Base-by-base conservation (phyloP, 2,797 vertebrate species). In the Sebastes hubbsi region DNA sequence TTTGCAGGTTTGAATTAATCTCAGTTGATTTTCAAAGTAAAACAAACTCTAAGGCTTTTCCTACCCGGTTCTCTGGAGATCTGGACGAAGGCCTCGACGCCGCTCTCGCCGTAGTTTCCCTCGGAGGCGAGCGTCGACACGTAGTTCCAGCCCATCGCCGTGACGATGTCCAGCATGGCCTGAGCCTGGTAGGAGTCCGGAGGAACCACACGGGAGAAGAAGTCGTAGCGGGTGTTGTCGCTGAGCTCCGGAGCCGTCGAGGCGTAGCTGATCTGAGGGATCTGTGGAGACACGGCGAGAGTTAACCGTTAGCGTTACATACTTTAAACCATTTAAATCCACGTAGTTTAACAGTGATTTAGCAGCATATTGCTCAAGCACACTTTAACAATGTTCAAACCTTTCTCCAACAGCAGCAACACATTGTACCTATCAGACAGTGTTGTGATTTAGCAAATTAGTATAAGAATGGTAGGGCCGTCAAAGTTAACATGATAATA, bases 251-350 rank as follows among this genome's bases (percentile, higher is more conserved):
- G 98, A 46, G 98, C 98, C 64, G 98, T 99, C 29, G 98, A 99
- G 89, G 98, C 98, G 92, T 99, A 99, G 96, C 98, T 99, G 94
- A 99, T 96, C 96, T 99, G 98, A 96, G 98, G 98, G 92, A 99
- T 99, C 98, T 99, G 95, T 49, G 92, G 93, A 92, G 12, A 92
- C 20, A 78, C 0, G 4, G 10, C 9, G 12, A 58, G 7, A 1
- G 32, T 59, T 34, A 30, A 52, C 4, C 0, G 49, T 78, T 55
- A 76, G 4, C 18, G 10, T 55, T n/a, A 18, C 18, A 18, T 49
- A 42, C 46, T 49, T 49, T 49, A 20, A 20, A 60, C 13, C n/a
- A 29, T 4, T 29, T 9, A 18, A 5, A 59, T 30, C 8, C 20
- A 11, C 11, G 16, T 0, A 25, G 14, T 13, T 8, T 16, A 52